Evolutionary conservation across 2,113 vertebrate species (phyloP).

Genomic region (Pterophyllum scalare): DNA sequence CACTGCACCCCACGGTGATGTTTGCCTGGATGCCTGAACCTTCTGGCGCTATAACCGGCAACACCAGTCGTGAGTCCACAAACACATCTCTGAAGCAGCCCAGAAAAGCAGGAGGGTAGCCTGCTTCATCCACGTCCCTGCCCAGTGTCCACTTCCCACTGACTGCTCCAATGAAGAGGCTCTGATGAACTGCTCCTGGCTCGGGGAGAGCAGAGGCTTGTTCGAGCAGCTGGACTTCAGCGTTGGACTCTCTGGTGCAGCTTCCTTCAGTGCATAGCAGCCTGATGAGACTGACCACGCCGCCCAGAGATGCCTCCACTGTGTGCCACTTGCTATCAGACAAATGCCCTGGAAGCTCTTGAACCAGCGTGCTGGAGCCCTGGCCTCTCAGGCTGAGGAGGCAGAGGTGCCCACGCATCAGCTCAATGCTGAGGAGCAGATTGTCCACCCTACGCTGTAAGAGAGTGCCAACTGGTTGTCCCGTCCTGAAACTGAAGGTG

Average conservation of each 20-base stretch:
- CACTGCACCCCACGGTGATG: conserved; percentile 84
- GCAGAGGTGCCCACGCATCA: conserved; percentile 80
- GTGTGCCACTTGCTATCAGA: conserved; percentile 88
- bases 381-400: conserved; percentile 75
- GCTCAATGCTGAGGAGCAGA: conserved; percentile 80
- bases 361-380: conserved; percentile 64
- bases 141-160: conserved; percentile 32
- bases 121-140: conserved; percentile 54
- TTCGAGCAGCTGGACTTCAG: conserved; percentile 31
- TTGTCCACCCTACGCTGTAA: conserved; percentile 78
- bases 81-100: conserved; percentile 91
- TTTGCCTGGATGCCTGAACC: conserved; percentile 72
- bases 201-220: conserved; percentile 67
- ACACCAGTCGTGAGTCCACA: conserved; percentile 80
- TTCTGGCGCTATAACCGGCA: conserved; percentile 63
- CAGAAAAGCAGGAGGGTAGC: conserved; percentile 81
- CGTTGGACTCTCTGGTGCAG: conserved; percentile 62
- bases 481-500: conserved; percentile 87
- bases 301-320: conserved; percentile 82
- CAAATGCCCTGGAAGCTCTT: conserved; percentile 79
- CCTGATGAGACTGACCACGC: conserved; percentile 79
- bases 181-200: conserved; percentile 52
- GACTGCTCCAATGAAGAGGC: conserved; percentile 83
- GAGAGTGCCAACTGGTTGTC: conserved; percentile 77
- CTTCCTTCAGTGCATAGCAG: conserved; percentile 80